Evolutionary conservation across 1,140 invertebrate species (phyloP), one percentile per base, ranked within the genome.

Genomic region (Spodoptera litura): DNA sequence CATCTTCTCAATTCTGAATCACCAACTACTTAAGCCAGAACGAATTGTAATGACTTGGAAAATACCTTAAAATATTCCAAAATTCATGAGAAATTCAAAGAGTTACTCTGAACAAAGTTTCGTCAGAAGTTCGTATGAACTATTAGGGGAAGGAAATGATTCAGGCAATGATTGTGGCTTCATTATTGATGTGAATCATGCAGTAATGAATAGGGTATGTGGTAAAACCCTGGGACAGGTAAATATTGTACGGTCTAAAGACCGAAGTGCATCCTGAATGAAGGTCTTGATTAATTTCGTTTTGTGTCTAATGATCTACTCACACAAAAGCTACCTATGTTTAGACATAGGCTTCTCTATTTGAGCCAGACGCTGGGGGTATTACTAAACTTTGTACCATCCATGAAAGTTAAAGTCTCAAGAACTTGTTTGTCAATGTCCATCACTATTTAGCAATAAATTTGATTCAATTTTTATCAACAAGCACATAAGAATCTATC

Each of bases 141-240:
- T 74, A 74, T 80, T 78, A 75, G 56, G 44, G 74, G 70, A 61
- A 79, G 64, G 74, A 75, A 64, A 72, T 83, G 81, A 83, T 76
- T 83, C 81, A 83, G 71, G 72, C 38, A 2, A 61, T 79, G 76
- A 83, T 83, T 77, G 71, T 73, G 38, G 25, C 58, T 62, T 81
- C 75, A 72, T 76, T 81, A 76, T 74, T 76, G 75, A 73, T 73
- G 51, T 81, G 81, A 83, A 64, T 83, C 80, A 81, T 55, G 27
- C 49, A 49, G 31, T 53, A 75, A 62, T 78, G 76, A 73, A 73
- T 64, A 79, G 68, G 15, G 11, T 31, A 73, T 51, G 11, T 6
- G 64, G 64, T 44, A 78, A 58, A 31, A 78, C 73, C 73, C 73
- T 25, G 73, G 73, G 15, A 35, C 59, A 75, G 73, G 73, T 53